Conservation (phyloP, 2,888 invertebrate genomes). For the Microctonus hyperodae region DNA sequence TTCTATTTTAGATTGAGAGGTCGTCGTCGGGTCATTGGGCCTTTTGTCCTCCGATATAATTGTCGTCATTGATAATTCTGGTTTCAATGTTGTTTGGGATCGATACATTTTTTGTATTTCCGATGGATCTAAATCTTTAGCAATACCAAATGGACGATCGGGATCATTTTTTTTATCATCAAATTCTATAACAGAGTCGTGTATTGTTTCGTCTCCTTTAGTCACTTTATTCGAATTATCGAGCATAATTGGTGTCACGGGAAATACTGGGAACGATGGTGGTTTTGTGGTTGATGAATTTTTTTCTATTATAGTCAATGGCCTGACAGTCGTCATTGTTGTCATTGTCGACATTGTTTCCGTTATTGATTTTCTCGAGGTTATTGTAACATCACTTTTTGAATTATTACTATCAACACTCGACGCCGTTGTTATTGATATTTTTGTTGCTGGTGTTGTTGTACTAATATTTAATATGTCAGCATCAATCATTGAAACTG, state of each 20-base stretch:
- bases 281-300: slow-evolving; percentile 32
- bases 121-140: slow-evolving; percentile 53
- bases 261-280: slow-evolving; percentile 42
- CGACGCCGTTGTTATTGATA: background rate
- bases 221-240: slow-evolving; percentile 29
- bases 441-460: slow-evolving; percentile 1
- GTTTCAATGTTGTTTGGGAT: slow-evolving; percentile 41
- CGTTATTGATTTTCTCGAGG: slow-evolving; percentile 34
- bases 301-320: slow-evolving; percentile 35
- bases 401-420: slow-evolving; percentile 1
- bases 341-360: slow-evolving; percentile 35
- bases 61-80: slow-evolving; percentile 35
- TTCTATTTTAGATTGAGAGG: slow-evolving; percentile 15
- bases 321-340: slow-evolving; percentile 30
- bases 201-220: slow-evolving; percentile 9
- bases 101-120: slow-evolving; percentile 59
- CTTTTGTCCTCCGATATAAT: slow-evolving; percentile 30
- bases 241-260: slow-evolving; percentile 49
- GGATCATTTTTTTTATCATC: slow-evolving; percentile 25
- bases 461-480: slow-evolving; percentile 6
- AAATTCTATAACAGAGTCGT: slow-evolving; percentile 26
- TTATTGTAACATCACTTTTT: slow-evolving; percentile 13
- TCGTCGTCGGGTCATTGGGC: slow-evolving; percentile 22
- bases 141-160: slow-evolving; percentile 42
- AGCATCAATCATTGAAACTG: slow-evolving; percentile 8